A percentile compares a stretch with the other conserved stretches of the same genome.
phyloP scores from a whole-genome alignment of 92 coral and sea anemone genomes.

The Zoanthus sociatus region DNA sequence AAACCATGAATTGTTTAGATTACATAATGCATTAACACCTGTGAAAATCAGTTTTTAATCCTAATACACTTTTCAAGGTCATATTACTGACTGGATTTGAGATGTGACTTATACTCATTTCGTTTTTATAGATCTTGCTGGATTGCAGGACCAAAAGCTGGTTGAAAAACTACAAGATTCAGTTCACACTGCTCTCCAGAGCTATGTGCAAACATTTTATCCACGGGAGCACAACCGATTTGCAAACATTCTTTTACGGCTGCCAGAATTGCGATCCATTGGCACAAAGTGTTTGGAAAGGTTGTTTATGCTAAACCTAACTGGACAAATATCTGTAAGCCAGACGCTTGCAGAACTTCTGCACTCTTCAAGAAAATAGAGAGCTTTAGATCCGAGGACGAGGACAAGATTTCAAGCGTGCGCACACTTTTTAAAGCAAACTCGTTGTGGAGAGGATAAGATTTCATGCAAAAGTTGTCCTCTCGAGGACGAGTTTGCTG shows the following conservation, averaged over 20 bases:
- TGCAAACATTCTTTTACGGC: constrained; percentile 90
- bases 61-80: too few species aligned
- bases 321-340: constrained; percentile 82
- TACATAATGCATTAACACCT: too few species aligned
- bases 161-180: constrained; percentile 89
- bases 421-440: too few species aligned
- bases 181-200: constrained; percentile 90
- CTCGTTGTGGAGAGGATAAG: too few species aligned
- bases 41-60: too few species aligned
- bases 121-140: constrained; percentile 77
- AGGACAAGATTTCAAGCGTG: too few species aligned
- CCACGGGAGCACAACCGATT: constrained; percentile 89
- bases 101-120: neutral
- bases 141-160: constrained; percentile 72
- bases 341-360: constrained; percentile 71
- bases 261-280: constrained; percentile 96
- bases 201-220: constrained; percentile 74
- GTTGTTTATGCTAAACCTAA: constrained; percentile 85
- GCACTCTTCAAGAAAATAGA: constrained; percentile 71
- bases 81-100: neutral
- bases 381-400: too few species aligned
- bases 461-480: too few species aligned
- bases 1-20: too few species aligned
- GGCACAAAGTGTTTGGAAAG: constrained; percentile 96
- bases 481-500: too few species aligned